phyloP scores from a whole-genome alignment of 2,888 invertebrate species.

The Folsomia candida region DNA sequence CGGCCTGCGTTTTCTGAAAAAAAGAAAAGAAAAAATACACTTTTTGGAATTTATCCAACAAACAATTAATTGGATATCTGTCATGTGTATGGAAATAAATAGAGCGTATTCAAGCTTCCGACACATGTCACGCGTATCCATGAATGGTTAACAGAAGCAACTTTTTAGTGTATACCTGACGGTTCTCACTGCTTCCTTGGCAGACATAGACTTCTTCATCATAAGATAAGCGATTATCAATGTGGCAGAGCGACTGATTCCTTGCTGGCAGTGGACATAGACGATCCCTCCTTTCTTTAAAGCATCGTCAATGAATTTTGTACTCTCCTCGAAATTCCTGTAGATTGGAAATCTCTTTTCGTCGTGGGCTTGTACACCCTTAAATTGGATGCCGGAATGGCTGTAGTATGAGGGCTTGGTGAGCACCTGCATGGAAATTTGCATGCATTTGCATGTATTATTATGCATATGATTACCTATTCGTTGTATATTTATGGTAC shows the following conservation, averaged over 20 bases:
- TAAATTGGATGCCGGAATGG: constrained; percentile 50
- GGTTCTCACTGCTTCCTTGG: constrained; percentile 54
- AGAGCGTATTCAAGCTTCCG: too few relatives aligned
- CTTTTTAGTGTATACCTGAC: constrained; percentile 52
- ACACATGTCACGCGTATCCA: neutral
- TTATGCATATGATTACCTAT: too few relatives aligned
- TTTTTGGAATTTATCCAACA: neutral
- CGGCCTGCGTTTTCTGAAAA: constrained; percentile 53
- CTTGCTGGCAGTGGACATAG: constrained; percentile 55
- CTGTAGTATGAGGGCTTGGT: constrained; percentile 28
- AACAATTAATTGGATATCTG: constrained; percentile 1
- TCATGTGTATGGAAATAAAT: neutral
- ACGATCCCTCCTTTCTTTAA: constrained; percentile 52
- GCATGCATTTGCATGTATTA: too few relatives aligned
- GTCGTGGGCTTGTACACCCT: constrained; percentile 57
- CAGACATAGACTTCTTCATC: constrained; percentile 55
- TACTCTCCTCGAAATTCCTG: constrained; percentile 55
- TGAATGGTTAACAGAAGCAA: neutral
- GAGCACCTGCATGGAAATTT: too few relatives aligned
- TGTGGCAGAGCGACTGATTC: constrained; percentile 58
- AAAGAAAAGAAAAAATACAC: neutral
- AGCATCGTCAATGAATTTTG: constrained; percentile 56
- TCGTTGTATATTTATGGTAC: too few relatives aligned
- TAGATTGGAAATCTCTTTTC: constrained; percentile 55
- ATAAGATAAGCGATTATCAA: constrained; percentile 53